Percentiles rank a stretch among this genome's conserved stretches.
Evolutionary conservation across 1,140 invertebrate species (phyloP).

Genomic region (Drosophila melanogaster): Release_6_plus_ISO1_MT NT_037436.4:3587501-3588000

Average conservation of each 20-base stretch:
- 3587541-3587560: slow-evolving; percentile 79
- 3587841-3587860: slow-evolving; percentile 1
- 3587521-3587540: slow-evolving; percentile 3
- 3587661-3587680: slow-evolving; percentile 43
- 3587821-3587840: slow-evolving; percentile 31
- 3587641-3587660: slow-evolving; percentile 77
- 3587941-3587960: slow-evolving; percentile 15
- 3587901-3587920: slow-evolving; percentile 18
- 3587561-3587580: slow-evolving; percentile 43
- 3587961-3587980: slow-evolving; percentile 12
- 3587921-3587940: slow-evolving; percentile 7
- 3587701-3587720: slow-evolving; percentile 83
- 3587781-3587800: slow-evolving; percentile 60
- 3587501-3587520: background rate
- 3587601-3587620: slow-evolving; percentile 38
- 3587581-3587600: slow-evolving; percentile 37
- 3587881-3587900: slow-evolving; percentile 13
- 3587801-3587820: slow-evolving; percentile 33
- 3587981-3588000: slow-evolving; percentile 37
- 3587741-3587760: slow-evolving; percentile 7
- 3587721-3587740: slow-evolving; percentile 72
- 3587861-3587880: slow-evolving; percentile 7
- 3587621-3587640: slow-evolving; percentile 61
- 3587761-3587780: slow-evolving; percentile 27
- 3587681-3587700: slow-evolving; percentile 72